Evolutionary conservation across 2,888 invertebrate species (phyloP).

Genomic region (Agriopis aurantiaria): DNA sequence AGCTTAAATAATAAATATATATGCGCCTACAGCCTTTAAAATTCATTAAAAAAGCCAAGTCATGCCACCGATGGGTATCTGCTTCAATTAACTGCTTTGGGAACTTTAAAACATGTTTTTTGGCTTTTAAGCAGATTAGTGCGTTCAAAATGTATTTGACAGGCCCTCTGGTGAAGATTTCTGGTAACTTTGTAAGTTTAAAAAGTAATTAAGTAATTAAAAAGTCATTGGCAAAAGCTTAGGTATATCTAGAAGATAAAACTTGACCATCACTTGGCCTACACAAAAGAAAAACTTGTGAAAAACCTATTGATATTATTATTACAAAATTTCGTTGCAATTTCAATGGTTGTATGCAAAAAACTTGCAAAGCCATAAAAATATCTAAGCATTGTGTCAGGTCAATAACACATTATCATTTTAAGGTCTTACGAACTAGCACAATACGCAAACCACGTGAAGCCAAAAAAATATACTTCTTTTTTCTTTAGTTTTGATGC

Average conservation of each 20-base stretch:
- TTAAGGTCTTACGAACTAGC: neutral
- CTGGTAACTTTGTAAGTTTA: neutral
- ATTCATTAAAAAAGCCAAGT: conserved; percentile 77
- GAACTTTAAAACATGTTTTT: conserved; percentile 66
- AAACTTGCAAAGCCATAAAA: neutral
- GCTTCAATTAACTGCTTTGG: conserved; percentile 67
- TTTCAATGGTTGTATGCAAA: neutral
- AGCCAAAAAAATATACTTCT: neutral
- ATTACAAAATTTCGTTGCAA: neutral
- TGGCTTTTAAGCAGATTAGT: conserved; percentile 66
- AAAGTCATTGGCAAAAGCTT: neutral
- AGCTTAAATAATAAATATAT: conserved; percentile 46
- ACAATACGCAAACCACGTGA: neutral
- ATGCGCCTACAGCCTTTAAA: conserved; percentile 33
- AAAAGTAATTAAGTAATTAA: neutral
- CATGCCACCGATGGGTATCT: conserved; percentile 70
- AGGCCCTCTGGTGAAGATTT: conserved; percentile 55
- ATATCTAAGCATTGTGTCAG: neutral
- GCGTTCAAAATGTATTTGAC: conserved; percentile 63
- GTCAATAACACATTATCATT: neutral
- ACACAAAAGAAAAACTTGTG: too few relatives aligned
- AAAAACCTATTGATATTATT: too few relatives aligned
- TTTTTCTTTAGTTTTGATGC: neutral
- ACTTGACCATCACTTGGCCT: neutral
- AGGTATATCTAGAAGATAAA: neutral